These are phyloP conservation scores for Calephelis virginiensis DNA, from an alignment of 1,140 invertebrate genomes.

Conservation along the genomic window DNA sequence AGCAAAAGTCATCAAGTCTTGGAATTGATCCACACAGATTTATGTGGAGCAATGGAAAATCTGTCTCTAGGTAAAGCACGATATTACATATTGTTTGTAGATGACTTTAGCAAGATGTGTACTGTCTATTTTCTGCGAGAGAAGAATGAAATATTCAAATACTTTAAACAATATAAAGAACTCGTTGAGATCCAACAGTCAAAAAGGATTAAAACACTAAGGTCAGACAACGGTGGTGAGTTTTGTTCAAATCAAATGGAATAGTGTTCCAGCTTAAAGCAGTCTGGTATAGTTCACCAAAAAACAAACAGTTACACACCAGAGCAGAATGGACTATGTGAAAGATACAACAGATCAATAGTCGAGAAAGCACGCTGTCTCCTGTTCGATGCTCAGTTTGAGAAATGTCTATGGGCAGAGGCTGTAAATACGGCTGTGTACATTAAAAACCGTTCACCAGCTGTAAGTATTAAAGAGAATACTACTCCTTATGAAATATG, in stretches of 20 bases:
- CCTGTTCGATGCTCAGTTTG: constrained; percentile 12
- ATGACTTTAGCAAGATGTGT: constrained; percentile 33
- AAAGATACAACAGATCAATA: constrained; percentile 19
- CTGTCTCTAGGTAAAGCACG: constrained; percentile 24
- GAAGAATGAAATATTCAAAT: constrained; percentile 31
- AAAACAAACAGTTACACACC: constrained; percentile 15
- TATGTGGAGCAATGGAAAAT: constrained; percentile 34
- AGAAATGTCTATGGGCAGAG: constrained; percentile 19
- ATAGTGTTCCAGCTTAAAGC: neutral
- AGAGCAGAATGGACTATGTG: constrained; percentile 8
- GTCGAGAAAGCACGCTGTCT: constrained; percentile 16
- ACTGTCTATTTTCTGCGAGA: constrained; percentile 30
- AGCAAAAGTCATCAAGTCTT: constrained; percentile 25
- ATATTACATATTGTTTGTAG: constrained; percentile 31
- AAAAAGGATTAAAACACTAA: constrained; percentile 13
- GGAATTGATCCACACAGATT: constrained; percentile 30
- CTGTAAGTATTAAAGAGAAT: constrained; percentile 1
- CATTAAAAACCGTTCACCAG: constrained; percentile 20
- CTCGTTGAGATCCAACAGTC: constrained; percentile 27
- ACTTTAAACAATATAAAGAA: constrained; percentile 30
- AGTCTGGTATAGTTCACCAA: constrained; percentile 17
- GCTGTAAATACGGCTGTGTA: constrained; percentile 27
- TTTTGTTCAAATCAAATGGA: constrained; percentile 18
- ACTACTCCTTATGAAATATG: constrained; percentile 25
- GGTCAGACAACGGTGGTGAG: constrained; percentile 18